phyloP scores from a whole-genome alignment of 92 coral and sea anemone species.

The Umimayanthus kanabou region DNA sequence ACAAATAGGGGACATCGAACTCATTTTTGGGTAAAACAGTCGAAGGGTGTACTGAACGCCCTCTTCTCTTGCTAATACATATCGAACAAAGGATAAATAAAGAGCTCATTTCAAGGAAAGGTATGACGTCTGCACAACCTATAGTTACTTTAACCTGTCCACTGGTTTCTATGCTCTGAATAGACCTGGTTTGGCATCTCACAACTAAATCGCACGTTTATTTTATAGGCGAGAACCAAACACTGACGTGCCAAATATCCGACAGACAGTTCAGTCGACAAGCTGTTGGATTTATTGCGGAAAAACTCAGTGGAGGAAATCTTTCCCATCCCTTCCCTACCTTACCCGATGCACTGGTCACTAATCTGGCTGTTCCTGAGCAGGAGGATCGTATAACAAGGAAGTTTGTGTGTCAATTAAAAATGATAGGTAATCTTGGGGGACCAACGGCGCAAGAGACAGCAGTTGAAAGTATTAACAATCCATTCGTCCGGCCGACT shows the following conservation, averaged over 20 bases:
- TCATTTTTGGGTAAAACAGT: too few species aligned
- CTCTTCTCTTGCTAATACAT: too few species aligned
- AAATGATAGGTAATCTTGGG: neutral
- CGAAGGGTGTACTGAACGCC: too few species aligned
- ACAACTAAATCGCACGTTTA: neutral
- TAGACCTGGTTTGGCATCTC: too few species aligned
- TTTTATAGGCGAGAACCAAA: neutral
- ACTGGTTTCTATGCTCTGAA: neutral
- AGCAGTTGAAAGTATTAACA: neutral
- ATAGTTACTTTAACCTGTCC: neutral
- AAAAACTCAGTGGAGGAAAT: neutral
- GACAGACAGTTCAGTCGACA: neutral
- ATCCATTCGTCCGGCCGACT: neutral
- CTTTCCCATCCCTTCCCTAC: neutral
- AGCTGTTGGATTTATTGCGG: neutral
- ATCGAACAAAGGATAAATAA: too few species aligned
- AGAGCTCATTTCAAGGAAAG: too few species aligned
- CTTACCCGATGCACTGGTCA: neutral
- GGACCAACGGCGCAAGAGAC: neutral
- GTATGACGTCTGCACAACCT: too few species aligned
- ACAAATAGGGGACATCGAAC: too few species aligned
- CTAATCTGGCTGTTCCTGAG: neutral
- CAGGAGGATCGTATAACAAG: neutral
- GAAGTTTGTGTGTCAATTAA: conserved; percentile 3
- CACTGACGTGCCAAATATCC: neutral